Evolutionary conservation across 2,888 invertebrate species (phyloP).

Genomic region (Zhengitettix transpicula): DNA sequence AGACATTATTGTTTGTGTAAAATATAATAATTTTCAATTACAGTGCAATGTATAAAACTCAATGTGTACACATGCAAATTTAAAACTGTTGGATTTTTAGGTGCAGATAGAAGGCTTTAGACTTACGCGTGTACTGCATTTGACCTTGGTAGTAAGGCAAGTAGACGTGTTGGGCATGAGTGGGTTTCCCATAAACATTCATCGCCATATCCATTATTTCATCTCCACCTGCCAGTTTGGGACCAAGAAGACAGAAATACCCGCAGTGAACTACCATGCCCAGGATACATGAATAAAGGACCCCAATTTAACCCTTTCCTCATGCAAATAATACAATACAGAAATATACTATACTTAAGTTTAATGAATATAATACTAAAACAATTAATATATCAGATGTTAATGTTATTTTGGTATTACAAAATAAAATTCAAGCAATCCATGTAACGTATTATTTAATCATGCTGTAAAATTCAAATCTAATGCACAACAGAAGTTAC

Average conservation of each 20-base stretch:
- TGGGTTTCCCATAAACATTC: constrained; percentile 29
- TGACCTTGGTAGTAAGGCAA: constrained; percentile 34
- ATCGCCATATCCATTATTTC: constrained; percentile 19
- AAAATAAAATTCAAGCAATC: too few relatives aligned
- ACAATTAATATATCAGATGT: too few relatives aligned
- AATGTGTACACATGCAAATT: neutral
- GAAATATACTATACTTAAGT: too few relatives aligned
- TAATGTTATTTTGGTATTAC: too few relatives aligned
- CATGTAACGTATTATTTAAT: too few relatives aligned
- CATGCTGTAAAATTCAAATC: too few relatives aligned
- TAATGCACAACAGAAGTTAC: too few relatives aligned
- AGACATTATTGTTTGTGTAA: too few relatives aligned
- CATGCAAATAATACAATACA: too few relatives aligned
- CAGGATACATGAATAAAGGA: neutral
- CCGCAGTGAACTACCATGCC: neutral
- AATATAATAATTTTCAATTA: too few relatives aligned
- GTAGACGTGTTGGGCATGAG: constrained; percentile 34
- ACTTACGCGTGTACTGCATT: constrained; percentile 22
- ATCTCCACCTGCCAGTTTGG: constrained; percentile 18
- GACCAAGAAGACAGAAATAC: constrained; percentile 1
- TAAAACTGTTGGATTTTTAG: neutral
- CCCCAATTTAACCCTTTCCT: neutral
- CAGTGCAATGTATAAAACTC: neutral
- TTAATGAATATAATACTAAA: too few relatives aligned
- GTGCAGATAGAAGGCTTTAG: neutral